These are phyloP conservation scores for Sicus ferrugineus DNA, from an alignment of 2,888 invertebrate species.

Conservation along the genomic window DNA sequence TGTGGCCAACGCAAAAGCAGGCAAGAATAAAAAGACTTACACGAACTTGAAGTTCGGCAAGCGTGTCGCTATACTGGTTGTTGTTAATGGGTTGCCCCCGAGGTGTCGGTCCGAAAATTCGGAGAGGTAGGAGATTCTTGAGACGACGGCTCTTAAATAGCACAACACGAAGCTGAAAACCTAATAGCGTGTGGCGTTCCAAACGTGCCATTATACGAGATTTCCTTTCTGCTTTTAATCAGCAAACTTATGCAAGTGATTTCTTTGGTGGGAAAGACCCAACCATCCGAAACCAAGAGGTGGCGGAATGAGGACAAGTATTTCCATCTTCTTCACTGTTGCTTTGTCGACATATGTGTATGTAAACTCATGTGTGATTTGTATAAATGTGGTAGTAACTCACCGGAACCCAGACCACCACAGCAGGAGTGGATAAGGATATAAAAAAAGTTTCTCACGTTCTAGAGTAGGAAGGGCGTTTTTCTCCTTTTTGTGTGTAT, in stretches of 20 bases:
- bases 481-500: constrained; percentile 19
- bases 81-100: not conserved
- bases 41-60: not conserved
- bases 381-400: constrained; percentile 28
- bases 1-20: not conserved
- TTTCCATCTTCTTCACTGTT: not conserved
- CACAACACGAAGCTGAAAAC: too few species aligned
- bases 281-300: too few species aligned
- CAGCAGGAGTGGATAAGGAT: not conserved
- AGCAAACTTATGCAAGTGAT: too few species aligned
- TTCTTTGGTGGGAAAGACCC: too few species aligned
- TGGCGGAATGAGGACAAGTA: too few species aligned
- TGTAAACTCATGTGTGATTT: constrained; percentile 18
- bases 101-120: too few species aligned
- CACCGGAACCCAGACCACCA: not conserved
- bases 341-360: not conserved
- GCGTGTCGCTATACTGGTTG: not conserved
- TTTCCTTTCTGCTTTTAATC: too few species aligned
- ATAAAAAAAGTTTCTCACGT: constrained; percentile 27
- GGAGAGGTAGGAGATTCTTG: too few species aligned
- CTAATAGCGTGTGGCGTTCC: too few species aligned
- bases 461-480: not conserved
- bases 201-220: too few species aligned
- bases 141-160: too few species aligned
- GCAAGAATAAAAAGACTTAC: not conserved